Base-by-base conservation (phyloP, 2,888 invertebrate genomes). In the Plagodis pulveraria region DNA sequence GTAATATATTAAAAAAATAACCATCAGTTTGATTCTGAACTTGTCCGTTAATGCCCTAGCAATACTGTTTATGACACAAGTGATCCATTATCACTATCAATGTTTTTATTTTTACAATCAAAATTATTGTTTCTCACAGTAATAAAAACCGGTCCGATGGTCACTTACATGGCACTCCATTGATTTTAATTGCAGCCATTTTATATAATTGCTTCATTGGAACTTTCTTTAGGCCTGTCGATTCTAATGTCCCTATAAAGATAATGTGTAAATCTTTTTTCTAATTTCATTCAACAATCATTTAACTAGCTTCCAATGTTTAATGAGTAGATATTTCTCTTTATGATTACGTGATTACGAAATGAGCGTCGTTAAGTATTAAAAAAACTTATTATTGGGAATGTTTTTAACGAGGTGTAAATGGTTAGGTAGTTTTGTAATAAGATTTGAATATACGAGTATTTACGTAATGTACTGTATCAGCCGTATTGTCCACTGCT, bases 91-190 rank as follows among this genome's bases (percentile, higher is more conserved):
- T 73, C 76, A 75, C 75, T 80, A 80, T 80, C 76, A 80, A 74
- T 72, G 70, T 72, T 78, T 76, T 76, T 80, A 84, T 84, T 78
- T 79, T 84, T 80, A 85, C 85, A 83, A 89, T 88, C 80, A 83
- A 77, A 78, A 83, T 87, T 80, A 88, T 87, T 86, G 81, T 87
- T 89, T 91, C 91, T 86, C 90, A 90, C 89, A 87, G 84, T 80
- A 82, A 91, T 90, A 87, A 55, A 86, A 87, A 81, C 69, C 69
- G 70, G 74, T 77, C 78, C 65, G 67, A 74, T 80, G 79, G 77
- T 77, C 80, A 76, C 77, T 80, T 83, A 83, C 82, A 83, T 83
- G 82, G 82, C 83, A 84, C 83, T 86, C 80, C 77, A 86, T 87
- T 84, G 80, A 78, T 79, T 90, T 87, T 91, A 89, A 91, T 91